Conservation (phyloP, 2,797 vertebrate species). For the Iguana delicatissima region DNA sequence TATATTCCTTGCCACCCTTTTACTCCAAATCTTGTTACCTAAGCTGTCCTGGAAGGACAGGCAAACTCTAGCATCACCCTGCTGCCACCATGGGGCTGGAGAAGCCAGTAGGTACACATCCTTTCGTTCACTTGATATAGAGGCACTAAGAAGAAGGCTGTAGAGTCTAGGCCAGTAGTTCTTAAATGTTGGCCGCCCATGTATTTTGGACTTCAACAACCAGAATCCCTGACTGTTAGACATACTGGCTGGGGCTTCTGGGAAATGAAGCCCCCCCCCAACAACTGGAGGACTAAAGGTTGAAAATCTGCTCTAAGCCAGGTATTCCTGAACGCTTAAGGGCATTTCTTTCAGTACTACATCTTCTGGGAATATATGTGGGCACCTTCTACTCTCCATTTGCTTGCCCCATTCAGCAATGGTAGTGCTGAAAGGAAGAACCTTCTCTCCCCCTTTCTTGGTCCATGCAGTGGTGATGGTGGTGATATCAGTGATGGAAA, state of each 20-base stretch:
- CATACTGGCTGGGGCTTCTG: not conserved
- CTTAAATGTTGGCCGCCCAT: not conserved
- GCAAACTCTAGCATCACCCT: not conserved
- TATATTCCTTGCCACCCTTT: not conserved
- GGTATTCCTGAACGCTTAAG: not conserved
- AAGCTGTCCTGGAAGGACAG: not conserved
- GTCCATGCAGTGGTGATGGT: not conserved
- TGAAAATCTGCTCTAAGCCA: not conserved
- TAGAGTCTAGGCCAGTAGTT: not conserved
- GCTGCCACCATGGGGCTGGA: not conserved
- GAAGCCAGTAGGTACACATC: not conserved
- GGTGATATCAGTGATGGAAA: not conserved
- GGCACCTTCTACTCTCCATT: not conserved
- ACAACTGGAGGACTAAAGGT: not conserved
- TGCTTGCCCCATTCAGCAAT: not conserved
- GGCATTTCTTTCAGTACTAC: not conserved
- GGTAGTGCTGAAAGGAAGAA: not conserved
- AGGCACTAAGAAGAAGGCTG: not conserved
- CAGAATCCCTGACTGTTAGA: not conserved
- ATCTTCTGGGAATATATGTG: not conserved
- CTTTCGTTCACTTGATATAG: too few species aligned
- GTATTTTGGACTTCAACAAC: not conserved
- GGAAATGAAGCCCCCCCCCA: not conserved
- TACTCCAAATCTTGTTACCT: not conserved
- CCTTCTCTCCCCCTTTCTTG: not conserved